phyloP scores from a whole-genome alignment of 2,797 vertebrate genomes.

The Pipistrellus kuhlii region DNA sequence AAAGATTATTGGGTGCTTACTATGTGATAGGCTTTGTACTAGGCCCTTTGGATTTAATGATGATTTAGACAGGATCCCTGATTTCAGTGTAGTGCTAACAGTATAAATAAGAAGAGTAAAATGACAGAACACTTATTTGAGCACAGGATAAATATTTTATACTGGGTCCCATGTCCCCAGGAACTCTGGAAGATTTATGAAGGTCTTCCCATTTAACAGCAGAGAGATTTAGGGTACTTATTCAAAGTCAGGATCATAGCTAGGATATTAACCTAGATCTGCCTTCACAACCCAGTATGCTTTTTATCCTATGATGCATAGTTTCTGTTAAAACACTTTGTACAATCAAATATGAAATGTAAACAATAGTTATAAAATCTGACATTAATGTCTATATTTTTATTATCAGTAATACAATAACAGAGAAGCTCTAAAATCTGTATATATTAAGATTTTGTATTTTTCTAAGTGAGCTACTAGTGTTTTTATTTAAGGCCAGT shows the following conservation, averaged over 20 bases:
- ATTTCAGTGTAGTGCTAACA: not conserved
- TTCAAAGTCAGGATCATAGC: not conserved
- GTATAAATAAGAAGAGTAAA: not conserved
- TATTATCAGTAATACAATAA: constrained; percentile 3
- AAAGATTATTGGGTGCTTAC: not conserved
- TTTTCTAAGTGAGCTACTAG: not conserved
- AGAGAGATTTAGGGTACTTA: not conserved
- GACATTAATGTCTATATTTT: not conserved
- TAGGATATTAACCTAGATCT: constrained; percentile 3
- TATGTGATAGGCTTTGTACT: not conserved
- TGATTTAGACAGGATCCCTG: not conserved
- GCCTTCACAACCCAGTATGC: not conserved
- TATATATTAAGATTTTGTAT: not conserved
- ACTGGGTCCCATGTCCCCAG: not conserved
- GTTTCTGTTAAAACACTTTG: constrained; percentile 22
- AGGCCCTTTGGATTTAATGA: not conserved
- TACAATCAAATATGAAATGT: constrained; percentile 36
- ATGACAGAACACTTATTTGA: not conserved
- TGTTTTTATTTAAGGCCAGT: not conserved
- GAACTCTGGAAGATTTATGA: not conserved
- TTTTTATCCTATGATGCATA: not conserved
- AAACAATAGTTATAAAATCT: constrained; percentile 31
- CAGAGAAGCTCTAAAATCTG: not conserved
- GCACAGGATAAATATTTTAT: not conserved
- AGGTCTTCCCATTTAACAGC: not conserved